These are phyloP conservation scores for Drosophila biarmipes DNA, from an alignment of 1,140 invertebrate species.

Conservation along the genomic window DNA sequence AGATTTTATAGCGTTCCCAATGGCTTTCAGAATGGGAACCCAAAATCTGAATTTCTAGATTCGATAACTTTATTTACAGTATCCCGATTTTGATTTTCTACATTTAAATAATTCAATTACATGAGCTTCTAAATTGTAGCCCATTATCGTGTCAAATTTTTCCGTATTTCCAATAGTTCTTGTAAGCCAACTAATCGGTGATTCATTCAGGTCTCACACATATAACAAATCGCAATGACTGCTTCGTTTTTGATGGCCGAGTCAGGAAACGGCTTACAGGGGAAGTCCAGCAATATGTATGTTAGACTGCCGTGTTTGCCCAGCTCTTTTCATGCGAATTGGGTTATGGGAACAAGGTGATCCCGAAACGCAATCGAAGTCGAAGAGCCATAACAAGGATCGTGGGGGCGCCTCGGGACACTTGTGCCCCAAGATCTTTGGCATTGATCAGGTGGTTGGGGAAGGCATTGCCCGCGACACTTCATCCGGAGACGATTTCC, in stretches of 20 bases:
- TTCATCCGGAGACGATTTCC: constrained; percentile 59
- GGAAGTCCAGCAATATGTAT: not conserved
- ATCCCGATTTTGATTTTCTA: too few species aligned
- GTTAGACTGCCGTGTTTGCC: not conserved
- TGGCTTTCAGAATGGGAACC: not conserved
- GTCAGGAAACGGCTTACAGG: not conserved
- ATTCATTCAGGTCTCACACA: not conserved
- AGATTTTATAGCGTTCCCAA: not conserved
- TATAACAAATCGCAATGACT: constrained; percentile 17
- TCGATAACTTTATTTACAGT: too few species aligned
- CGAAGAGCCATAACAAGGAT: constrained; percentile 8
- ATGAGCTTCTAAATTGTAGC: too few species aligned
- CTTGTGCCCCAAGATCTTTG: constrained; percentile 40
- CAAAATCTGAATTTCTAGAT: not conserved
- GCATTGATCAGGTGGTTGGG: constrained; percentile 27
- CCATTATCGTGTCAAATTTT: not conserved
- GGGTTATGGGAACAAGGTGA: constrained; percentile 63
- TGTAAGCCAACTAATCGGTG: not conserved
- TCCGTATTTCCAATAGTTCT: not conserved
- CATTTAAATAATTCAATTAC: too few species aligned
- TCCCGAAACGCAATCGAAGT: constrained; percentile 1
- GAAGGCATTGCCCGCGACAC: constrained; percentile 43
- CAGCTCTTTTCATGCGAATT: constrained; percentile 29
- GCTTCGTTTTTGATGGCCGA: not conserved
- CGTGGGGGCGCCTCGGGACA: constrained; percentile 36